Conservation (phyloP, 2,113 vertebrate species). For the Tragelaphus imberbis region DNA sequence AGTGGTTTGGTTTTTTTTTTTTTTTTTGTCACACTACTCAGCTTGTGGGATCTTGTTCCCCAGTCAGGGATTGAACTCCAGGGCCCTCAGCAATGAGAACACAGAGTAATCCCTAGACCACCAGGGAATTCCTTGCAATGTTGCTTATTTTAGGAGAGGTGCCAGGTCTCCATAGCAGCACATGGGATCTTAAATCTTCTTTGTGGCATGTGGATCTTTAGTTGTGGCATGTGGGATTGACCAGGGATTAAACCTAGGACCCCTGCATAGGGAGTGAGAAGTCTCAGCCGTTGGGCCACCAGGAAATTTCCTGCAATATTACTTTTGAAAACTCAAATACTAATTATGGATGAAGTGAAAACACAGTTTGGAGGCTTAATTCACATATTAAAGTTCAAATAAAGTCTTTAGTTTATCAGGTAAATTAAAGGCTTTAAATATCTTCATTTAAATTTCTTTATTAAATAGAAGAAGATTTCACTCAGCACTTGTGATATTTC, state of each 20-base stretch:
- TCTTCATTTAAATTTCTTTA: background rate
- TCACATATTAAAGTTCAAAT: background rate
- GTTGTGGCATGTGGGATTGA: background rate
- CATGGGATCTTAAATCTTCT: background rate
- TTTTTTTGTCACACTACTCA: background rate
- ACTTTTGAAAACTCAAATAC: background rate
- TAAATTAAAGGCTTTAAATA: background rate
- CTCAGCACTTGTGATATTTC: background rate
- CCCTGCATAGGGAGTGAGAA: background rate
- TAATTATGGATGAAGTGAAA: background rate
- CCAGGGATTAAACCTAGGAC: background rate
- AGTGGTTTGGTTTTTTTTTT: background rate
- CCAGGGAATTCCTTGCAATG: background rate
- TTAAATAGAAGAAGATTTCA: background rate
- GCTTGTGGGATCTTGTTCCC: background rate
- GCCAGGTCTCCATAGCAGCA: background rate
- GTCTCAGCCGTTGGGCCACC: rapidly evolving
- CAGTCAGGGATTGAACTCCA: background rate
- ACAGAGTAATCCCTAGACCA: background rate
- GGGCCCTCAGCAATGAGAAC: background rate
- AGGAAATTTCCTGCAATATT: background rate
- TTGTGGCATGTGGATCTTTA: background rate
- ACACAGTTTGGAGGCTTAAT: background rate
- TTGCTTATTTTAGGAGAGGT: background rate
- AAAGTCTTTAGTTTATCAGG: background rate